Base-by-base conservation (phyloP, 2,797 vertebrate genomes). In the Ateles fusciceps region DNA sequence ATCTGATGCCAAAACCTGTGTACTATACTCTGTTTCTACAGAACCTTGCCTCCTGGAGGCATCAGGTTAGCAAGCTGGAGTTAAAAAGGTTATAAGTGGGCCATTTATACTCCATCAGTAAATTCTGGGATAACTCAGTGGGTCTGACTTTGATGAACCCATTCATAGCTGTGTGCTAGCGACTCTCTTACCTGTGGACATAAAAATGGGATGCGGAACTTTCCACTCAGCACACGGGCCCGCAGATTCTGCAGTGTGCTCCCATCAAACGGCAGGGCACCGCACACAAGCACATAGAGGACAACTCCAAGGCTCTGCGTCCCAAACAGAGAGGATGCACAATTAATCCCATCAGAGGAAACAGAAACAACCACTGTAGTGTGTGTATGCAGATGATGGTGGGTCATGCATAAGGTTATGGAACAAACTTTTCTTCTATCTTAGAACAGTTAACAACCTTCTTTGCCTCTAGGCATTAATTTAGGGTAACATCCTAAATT, bases 131-230 rank as follows among this genome's bases (percentile, higher is more conserved):
- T 71, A 33, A 85, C 28, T 46, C 4, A 50, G 55, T 80, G 89
- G 7, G 68, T 74, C 59, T 64, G 19, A 19, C 42, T 90, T 42
- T 74, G 15, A 33, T 1, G 72, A 86, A 78, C 39, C 71, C 81
- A n/a, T 55, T 42, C 59, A 72, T 0, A 50, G 55, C 68, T 85
- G 26, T n/a, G 48, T 39, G 30, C 52, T 21, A 33, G 39, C 26
- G 28, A 57, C 15, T 4, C 57, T 89, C 98, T 98, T 96, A 99
- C 99, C 99, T 99, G 99, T 99, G 98, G 99, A 99, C 99, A 99
- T 99, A 98, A 99, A 99, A 99, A 99, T 0, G 99, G 99, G 97
- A 99, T 99, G 96, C 99, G 99, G 96, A 99, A 99, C 96, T 99
- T 99, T 26, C 99, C 99, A 28, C 99, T 99, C 96, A 99, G 99